These are phyloP conservation scores for Dicyrtoma fusca DNA, from an alignment of 2,888 invertebrate genomes.

Conservation along the genomic window DNA sequence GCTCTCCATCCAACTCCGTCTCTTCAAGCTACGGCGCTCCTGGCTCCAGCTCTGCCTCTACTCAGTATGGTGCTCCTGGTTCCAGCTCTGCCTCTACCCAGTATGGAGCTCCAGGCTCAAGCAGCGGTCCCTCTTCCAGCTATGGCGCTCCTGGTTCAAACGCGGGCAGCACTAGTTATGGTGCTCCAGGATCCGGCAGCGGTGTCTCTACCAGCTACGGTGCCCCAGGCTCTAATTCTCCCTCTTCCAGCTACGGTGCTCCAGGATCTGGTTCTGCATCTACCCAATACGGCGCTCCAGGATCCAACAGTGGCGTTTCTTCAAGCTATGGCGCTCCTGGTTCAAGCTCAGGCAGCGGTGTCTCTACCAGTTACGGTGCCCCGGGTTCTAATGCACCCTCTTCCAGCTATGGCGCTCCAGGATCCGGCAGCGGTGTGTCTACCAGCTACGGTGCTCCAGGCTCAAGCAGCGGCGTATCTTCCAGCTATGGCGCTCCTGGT, in stretches of 20 bases:
- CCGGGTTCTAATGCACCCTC: too few relatives aligned
- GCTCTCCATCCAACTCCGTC: constrained; percentile 12
- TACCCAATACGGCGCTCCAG: constrained; percentile 60
- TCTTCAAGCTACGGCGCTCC: constrained; percentile 18
- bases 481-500: too few relatives aligned
- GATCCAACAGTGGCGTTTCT: constrained; percentile 7
- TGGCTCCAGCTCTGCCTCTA: not conserved
- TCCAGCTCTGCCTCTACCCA: not conserved
- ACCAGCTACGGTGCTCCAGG: too few relatives aligned
- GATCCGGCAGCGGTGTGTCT: too few relatives aligned
- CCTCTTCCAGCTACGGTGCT: constrained; percentile 60
- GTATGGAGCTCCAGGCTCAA: constrained; percentile 1
- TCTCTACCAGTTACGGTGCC: too few relatives aligned
- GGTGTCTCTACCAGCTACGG: constrained; percentile 1
- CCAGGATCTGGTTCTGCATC: constrained; percentile 60
- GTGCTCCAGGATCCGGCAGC: not conserved
- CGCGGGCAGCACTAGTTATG: constrained; percentile 6
- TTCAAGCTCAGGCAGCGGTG: too few relatives aligned
- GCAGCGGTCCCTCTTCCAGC: not conserved
- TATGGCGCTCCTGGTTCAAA: constrained; percentile 10
- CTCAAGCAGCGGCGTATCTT: too few relatives aligned
- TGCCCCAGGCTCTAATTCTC: not conserved
- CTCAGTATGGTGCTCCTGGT: constrained; percentile 17
- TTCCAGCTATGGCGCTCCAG: too few relatives aligned
- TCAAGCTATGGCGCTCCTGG: constrained; percentile 36